A percentile compares a stretch with the other conserved stretches of the same genome.
phyloP scores from a whole-genome alignment of 2,797 vertebrate genomes.

The Hipposideros larvatus region DNA sequence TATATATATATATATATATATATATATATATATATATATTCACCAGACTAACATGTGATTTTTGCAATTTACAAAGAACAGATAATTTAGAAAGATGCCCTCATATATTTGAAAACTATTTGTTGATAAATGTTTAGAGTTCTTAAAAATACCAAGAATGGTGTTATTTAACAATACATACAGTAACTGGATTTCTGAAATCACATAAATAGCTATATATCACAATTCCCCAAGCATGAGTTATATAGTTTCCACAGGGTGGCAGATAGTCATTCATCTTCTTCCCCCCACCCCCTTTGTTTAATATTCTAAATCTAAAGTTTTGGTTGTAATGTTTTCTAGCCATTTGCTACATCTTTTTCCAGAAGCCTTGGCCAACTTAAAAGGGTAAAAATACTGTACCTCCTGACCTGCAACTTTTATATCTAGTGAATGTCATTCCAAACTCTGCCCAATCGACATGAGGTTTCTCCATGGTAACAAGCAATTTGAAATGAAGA shows the following conservation, averaged over 20 bases:
- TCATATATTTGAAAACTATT: neutral
- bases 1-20: neutral
- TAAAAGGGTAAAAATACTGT: neutral
- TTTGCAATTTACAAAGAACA: constrained; percentile 41
- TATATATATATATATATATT: neutral
- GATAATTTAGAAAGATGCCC: neutral
- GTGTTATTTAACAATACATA: constrained; percentile 3
- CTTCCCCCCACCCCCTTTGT: neutral
- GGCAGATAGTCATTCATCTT: neutral
- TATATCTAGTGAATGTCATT: neutral
- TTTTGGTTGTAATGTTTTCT: neutral
- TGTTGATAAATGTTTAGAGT: neutral
- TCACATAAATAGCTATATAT: neutral
- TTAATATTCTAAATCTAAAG: neutral
- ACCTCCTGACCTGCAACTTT: neutral
- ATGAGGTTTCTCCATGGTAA: neutral
- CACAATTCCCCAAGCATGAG: neutral
- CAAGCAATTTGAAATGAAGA: neutral
- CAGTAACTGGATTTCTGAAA: neutral
- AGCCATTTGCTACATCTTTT: neutral
- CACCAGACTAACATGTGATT: neutral
- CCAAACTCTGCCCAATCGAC: neutral
- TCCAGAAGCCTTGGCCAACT: neutral
- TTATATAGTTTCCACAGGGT: neutral
- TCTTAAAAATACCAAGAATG: neutral